phyloP scores from a whole-genome alignment of 92 coral and sea anemone genomes.

The Desmophyllum pertusum region DNA sequence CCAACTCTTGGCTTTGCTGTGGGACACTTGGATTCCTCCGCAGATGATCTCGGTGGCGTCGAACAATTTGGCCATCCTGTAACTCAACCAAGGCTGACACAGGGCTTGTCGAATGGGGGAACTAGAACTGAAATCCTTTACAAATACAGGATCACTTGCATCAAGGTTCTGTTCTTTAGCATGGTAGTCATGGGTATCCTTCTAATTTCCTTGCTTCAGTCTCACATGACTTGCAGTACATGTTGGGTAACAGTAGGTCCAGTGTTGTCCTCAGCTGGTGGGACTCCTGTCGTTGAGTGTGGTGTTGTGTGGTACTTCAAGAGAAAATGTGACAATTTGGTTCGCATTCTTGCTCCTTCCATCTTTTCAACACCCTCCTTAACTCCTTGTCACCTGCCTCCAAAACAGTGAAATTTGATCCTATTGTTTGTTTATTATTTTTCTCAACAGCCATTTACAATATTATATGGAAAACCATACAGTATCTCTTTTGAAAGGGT shows the following conservation, averaged over 20 bases:
- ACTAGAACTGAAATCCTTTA: constrained; percentile 43
- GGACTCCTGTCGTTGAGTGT: constrained; percentile 43
- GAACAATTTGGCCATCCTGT: constrained; percentile 35
- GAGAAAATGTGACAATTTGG: constrained; percentile 49
- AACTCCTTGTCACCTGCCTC: too few species aligned
- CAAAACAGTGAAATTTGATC: too few species aligned
- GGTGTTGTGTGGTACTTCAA: constrained; percentile 43
- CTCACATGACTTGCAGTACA: constrained; percentile 12
- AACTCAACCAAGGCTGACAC: constrained; percentile 42
- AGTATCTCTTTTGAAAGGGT: too few species aligned
- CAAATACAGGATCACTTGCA: constrained; percentile 30
- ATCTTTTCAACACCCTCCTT: constrained; percentile 49
- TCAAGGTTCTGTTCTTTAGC: constrained; percentile 38
- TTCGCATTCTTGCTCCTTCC: constrained; percentile 47
- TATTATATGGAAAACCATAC: too few species aligned
- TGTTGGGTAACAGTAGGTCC: constrained; percentile 11
- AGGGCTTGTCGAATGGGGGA: constrained; percentile 40
- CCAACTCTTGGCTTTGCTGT: background rate
- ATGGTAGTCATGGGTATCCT: constrained; percentile 39
- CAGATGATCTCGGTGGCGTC: constrained; percentile 40
- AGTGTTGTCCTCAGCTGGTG: constrained; percentile 41
- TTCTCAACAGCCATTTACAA: too few species aligned
- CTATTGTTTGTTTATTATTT: constrained; percentile 28
- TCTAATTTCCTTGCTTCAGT: constrained; percentile 31
- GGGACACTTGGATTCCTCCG: constrained; percentile 14